Percentiles rank a stretch among this genome's conserved stretches.
Conservation (phyloP, 92 coral and sea anemone genomes). For the Parazoanthus atlanticus region DNA sequence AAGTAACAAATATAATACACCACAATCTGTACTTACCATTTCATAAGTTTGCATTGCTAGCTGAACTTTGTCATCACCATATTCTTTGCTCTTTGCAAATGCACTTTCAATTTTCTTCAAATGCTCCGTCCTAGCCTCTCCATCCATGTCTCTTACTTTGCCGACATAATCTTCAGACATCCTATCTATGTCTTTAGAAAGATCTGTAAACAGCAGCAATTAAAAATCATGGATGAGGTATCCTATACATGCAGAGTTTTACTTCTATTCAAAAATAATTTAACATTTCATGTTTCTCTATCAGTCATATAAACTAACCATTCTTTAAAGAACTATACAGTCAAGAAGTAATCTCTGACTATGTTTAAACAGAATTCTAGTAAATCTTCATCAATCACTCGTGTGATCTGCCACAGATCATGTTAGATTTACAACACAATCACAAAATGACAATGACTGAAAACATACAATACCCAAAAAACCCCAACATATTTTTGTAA, state of each 20-base stretch:
- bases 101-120: slow-evolving; percentile 95
- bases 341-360: too few relatives aligned
- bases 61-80: slow-evolving; percentile 97
- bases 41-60: slow-evolving; percentile 99
- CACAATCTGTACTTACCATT: slow-evolving; percentile 69
- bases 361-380: too few relatives aligned
- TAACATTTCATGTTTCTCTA: background rate
- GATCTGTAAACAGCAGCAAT: slow-evolving; percentile 55
- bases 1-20: too few relatives aligned
- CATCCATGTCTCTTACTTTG: slow-evolving; percentile 78
- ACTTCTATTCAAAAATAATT: background rate
- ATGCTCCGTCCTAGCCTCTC: slow-evolving; percentile 80
- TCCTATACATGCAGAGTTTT: too few relatives aligned
- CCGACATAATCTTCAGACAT: slow-evolving; percentile 93
- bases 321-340: too few relatives aligned
- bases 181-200: slow-evolving; percentile 87
- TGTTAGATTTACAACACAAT: too few relatives aligned
- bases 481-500: too few relatives aligned
- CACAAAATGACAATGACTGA: too few relatives aligned
- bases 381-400: too few relatives aligned
- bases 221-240: background rate
- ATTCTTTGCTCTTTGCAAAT: slow-evolving; percentile 91
- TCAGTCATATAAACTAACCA: too few relatives aligned
- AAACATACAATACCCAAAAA: too few relatives aligned
- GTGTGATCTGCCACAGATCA: too few relatives aligned